Percentiles rank a stretch among this genome's conserved stretches.
These are phyloP conservation scores for Drosophila demipolita DNA, from an alignment of 2,888 invertebrate genomes.

Conservation along the genomic window DNA sequence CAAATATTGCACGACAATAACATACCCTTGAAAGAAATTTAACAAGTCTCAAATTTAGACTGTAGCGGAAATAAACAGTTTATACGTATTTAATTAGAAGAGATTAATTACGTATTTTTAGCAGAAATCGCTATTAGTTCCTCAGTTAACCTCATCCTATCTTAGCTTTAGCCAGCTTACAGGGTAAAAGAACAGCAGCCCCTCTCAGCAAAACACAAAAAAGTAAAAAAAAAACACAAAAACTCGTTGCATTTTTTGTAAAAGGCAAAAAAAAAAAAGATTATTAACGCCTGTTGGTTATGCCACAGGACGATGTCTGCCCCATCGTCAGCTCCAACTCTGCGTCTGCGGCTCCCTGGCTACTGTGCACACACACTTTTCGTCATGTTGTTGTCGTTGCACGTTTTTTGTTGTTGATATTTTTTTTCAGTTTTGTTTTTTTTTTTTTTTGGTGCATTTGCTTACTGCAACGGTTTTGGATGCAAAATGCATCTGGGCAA, in stretches of 20 bases:
- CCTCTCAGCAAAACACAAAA: slow-evolving; percentile 17
- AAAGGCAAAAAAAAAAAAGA: slow-evolving; percentile 53
- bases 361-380: slow-evolving; percentile 63
- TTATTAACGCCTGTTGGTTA: slow-evolving; percentile 82
- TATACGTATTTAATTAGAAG: neutral
- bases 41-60: too few species aligned
- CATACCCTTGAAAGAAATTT: slow-evolving; percentile 11
- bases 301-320: slow-evolving; percentile 80
- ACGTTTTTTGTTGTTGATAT: slow-evolving; percentile 42
- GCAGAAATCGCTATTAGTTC: neutral
- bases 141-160: neutral
- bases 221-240: slow-evolving; percentile 43
- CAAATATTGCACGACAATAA: neutral
- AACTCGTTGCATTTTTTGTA: slow-evolving; percentile 65
- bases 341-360: slow-evolving; percentile 34
- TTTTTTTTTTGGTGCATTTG: slow-evolving; percentile 75
- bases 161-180: neutral
- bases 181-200: slow-evolving; percentile 40
- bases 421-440: slow-evolving; percentile 11
- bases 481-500: slow-evolving; percentile 75
- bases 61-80: neutral
- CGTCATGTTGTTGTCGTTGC: slow-evolving; percentile 64
- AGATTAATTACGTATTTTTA: neutral
- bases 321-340: slow-evolving; percentile 26
- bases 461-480: slow-evolving; percentile 67